These are phyloP conservation scores for Hystrix brachyura DNA, from an alignment of 2,113 vertebrate genomes.

Conservation along the genomic window DNA sequence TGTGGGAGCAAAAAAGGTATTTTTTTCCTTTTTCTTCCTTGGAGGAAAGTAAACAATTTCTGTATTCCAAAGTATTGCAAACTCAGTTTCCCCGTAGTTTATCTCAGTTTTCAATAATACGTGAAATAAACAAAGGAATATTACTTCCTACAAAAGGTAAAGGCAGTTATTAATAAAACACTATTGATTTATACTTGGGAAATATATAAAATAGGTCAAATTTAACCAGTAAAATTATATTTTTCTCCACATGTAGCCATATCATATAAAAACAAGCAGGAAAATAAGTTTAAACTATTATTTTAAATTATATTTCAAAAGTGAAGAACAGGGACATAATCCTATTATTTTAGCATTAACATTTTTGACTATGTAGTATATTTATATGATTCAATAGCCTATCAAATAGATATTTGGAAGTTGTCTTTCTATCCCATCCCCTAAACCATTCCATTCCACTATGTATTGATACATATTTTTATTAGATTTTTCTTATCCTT, in stretches of 20 bases:
- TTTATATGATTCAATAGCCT: constrained; percentile 20
- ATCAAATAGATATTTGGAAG: constrained; percentile 3
- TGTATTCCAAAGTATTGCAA: neutral
- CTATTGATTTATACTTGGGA: neutral
- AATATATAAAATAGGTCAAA: constrained; percentile 5
- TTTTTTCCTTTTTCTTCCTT: neutral
- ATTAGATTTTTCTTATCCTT: constrained; percentile 17
- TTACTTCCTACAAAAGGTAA: neutral
- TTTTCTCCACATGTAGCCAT: constrained; percentile 5
- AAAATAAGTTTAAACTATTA: constrained; percentile 45
- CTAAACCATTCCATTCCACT: neutral
- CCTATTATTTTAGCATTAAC: neutral
- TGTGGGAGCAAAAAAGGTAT: neutral
- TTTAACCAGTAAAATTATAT: neutral
- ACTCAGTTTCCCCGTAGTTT: constrained; percentile 39
- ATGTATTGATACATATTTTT: neutral
- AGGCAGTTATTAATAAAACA: neutral
- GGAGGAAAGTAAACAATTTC: constrained; percentile 51
- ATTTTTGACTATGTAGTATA: neutral
- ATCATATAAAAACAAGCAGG: constrained; percentile 12
- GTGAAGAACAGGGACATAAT: neutral
- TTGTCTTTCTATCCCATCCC: neutral
- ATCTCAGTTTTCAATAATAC: neutral
- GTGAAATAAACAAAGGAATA: neutral
- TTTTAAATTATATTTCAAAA: constrained; percentile 9